Conservation (phyloP, 1,140 invertebrate genomes). For the Aricia agestis region DNA sequence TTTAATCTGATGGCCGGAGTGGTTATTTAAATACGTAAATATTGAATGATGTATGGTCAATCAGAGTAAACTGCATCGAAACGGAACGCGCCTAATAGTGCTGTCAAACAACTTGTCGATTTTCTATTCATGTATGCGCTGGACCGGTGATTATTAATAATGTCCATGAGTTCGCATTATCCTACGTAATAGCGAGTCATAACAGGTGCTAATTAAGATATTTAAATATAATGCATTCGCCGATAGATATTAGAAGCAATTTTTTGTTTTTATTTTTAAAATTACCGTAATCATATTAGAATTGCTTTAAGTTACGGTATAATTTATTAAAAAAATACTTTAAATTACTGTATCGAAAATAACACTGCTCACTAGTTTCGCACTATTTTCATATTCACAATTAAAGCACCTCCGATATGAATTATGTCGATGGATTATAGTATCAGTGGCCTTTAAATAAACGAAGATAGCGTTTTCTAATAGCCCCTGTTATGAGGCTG, state of each 20-base stretch:
- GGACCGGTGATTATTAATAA: conserved; percentile 18
- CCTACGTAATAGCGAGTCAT: conserved; percentile 18
- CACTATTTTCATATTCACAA: neutral
- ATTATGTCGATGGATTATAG: neutral
- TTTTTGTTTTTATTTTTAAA: too few relatives aligned
- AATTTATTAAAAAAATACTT: too few relatives aligned
- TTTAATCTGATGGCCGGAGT: conserved; percentile 57
- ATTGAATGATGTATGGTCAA: conserved; percentile 53
- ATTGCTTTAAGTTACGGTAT: too few relatives aligned
- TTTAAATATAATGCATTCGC: neutral
- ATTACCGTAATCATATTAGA: too few relatives aligned
- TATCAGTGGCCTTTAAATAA: conserved; percentile 24
- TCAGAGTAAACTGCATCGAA: conserved; percentile 44
- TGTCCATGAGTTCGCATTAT: conserved; percentile 14
- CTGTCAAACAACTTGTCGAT: conserved; percentile 51
- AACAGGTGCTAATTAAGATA: conserved; percentile 13
- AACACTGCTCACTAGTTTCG: neutral
- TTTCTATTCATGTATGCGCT: conserved; percentile 25
- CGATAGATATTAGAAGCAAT: too few relatives aligned
- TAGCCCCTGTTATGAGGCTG: conserved; percentile 29
- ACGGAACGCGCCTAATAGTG: conserved; percentile 46
- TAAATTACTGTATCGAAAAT: neutral
- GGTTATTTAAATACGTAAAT: conserved; percentile 44
- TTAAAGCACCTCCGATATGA: neutral
- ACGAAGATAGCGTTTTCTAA: conserved; percentile 28